Evolutionary conservation across 1,140 invertebrate species (phyloP).

Genomic region (Cotesia chilonis): DNA sequence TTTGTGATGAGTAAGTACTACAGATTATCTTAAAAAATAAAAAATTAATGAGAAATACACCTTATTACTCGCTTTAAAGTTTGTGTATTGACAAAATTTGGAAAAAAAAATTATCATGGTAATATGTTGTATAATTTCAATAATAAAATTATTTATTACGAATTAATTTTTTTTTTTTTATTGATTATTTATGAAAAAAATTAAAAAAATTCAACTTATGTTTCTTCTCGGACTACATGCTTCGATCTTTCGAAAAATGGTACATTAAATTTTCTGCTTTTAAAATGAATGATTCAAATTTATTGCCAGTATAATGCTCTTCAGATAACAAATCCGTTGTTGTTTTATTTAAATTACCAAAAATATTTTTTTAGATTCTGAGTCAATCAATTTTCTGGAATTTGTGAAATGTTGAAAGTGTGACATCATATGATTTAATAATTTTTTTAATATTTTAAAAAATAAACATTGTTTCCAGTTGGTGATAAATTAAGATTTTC

Average conservation of each 20-base stretch:
- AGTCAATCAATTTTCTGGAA: too few species aligned
- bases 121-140: constrained; percentile 62
- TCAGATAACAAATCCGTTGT: too few species aligned
- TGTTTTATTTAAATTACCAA: too few species aligned
- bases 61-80: constrained; percentile 60
- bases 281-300: too few species aligned
- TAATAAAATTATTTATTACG: constrained; percentile 65
- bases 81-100: constrained; percentile 51
- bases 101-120: constrained; percentile 55
- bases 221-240: constrained; percentile 78
- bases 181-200: constrained; percentile 1
- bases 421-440: too few species aligned
- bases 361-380: too few species aligned
- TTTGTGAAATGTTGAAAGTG: too few species aligned
- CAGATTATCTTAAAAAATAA: constrained; percentile 31
- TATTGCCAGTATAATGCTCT: too few species aligned
- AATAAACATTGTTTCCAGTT: too few species aligned
- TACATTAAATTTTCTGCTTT: too few species aligned
- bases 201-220: constrained; percentile 60
- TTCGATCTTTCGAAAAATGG: constrained; percentile 59
- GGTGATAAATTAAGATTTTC: too few species aligned
- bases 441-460: too few species aligned
- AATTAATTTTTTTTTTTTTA: constrained; percentile 6
- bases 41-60: constrained; percentile 32
- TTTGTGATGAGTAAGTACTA: constrained; percentile 13